Percentiles rank a stretch among this genome's conserved stretches.
Evolutionary conservation across 2,113 vertebrate genomes (phyloP).

Genomic region (Aleadryas rufinucha): DNA sequence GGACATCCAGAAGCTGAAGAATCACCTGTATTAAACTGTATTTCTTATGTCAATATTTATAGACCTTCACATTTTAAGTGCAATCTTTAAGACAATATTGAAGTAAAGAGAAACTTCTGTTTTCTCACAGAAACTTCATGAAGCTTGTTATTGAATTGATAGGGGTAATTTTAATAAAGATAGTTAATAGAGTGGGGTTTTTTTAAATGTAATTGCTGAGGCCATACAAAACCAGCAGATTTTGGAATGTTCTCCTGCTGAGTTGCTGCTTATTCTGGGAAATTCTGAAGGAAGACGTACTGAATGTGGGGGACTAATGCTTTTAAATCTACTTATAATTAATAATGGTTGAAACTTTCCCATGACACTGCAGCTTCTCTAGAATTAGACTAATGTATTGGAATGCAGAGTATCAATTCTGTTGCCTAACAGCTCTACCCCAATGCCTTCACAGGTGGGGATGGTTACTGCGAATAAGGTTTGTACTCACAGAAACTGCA

Average conservation of each 20-base stretch:
- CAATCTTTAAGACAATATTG: background rate
- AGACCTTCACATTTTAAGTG: background rate
- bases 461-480: constrained; percentile 82
- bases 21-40: background rate
- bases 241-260: background rate
- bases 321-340: background rate
- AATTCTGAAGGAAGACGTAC: background rate
- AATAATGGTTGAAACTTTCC: constrained; percentile 19
- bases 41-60: background rate
- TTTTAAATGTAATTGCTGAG: background rate
- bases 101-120: background rate
- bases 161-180: background rate
- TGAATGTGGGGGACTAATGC: constrained; percentile 1
- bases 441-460: constrained; percentile 86
- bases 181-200: background rate
- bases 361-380: constrained; percentile 28
- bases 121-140: background rate
- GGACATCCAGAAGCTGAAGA: background rate
- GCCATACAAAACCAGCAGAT: background rate
- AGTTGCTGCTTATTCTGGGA: background rate
- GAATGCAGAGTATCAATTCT: constrained; percentile 42
- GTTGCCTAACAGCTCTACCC: constrained; percentile 78
- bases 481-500: constrained; percentile 74
- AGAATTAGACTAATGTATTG: constrained; percentile 56
- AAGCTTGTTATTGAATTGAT: background rate